Conservation (phyloP, 2,113 vertebrate genomes). For the Vulpes vulpes region DNA sequence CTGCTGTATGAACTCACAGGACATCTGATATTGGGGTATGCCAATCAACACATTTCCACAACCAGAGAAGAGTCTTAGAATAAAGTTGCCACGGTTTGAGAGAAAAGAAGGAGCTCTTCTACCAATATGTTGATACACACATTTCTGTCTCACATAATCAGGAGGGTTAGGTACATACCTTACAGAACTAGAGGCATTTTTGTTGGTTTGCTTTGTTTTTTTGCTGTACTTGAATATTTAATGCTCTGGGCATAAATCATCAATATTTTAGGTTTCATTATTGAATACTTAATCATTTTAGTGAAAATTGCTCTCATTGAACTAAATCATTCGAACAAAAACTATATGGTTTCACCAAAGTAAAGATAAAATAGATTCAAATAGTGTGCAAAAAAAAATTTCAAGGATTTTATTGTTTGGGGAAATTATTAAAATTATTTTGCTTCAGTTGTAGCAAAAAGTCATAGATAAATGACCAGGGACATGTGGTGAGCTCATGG, state of each 20-base stretch:
- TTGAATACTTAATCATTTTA: neutral
- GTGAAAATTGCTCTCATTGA: slow-evolving; percentile 21
- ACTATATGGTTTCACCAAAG: neutral
- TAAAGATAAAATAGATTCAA: slow-evolving; percentile 30
- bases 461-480: neutral
- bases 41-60: neutral
- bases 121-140: neutral
- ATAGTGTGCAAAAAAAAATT: neutral
- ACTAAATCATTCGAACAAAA: neutral
- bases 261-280: slow-evolving; percentile 39
- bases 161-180: neutral
- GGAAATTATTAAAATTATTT: slow-evolving; percentile 43
- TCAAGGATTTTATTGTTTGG: neutral
- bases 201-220: neutral
- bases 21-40: neutral
- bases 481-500: neutral
- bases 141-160: neutral
- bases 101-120: neutral
- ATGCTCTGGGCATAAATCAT: neutral
- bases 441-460: neutral
- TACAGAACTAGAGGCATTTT: neutral
- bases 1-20: neutral
- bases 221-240: slow-evolving; percentile 29
- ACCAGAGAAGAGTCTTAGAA: neutral
- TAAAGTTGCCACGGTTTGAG: neutral